These are phyloP conservation scores for Protomyctophum bolini DNA, from an alignment of 2,113 vertebrate genomes.

Conservation along the genomic window DNA sequence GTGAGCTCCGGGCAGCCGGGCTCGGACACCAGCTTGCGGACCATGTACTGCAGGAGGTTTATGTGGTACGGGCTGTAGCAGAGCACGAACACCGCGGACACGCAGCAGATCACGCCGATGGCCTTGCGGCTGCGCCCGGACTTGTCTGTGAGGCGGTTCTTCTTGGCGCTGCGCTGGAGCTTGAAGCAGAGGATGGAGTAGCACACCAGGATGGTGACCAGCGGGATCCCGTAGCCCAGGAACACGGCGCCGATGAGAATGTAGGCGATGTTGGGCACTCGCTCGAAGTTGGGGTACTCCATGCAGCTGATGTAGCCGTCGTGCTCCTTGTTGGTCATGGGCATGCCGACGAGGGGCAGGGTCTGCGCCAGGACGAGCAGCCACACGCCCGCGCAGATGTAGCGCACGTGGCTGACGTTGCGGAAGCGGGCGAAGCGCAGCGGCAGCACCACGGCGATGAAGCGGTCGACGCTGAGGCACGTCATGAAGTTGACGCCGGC, in stretches of 20 bases:
- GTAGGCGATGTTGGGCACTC: slow-evolving; percentile 77
- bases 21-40: slow-evolving; percentile 81
- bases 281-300: slow-evolving; percentile 96
- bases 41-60: slow-evolving; percentile 92
- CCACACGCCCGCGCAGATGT: slow-evolving; percentile 88
- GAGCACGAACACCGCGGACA: slow-evolving; percentile 91
- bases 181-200: slow-evolving; percentile 91
- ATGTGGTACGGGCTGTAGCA: slow-evolving; percentile 95
- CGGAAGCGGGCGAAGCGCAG: slow-evolving; percentile 84
- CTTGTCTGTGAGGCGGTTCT: slow-evolving; percentile 88
- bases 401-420: slow-evolving; percentile 84
- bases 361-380: slow-evolving; percentile 89
- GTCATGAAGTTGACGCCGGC: slow-evolving; percentile 98
- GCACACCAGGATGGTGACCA: slow-evolving; percentile 87
- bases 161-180: slow-evolving; percentile 85
- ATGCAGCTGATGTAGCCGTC: slow-evolving; percentile 85
- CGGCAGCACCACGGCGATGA: slow-evolving; percentile 92
- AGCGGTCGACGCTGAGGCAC: slow-evolving; percentile 92
- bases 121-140: slow-evolving; percentile 92
- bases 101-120: slow-evolving; percentile 91
- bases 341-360: slow-evolving; percentile 84
- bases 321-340: slow-evolving; percentile 77
- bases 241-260: slow-evolving; percentile 89
- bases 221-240: slow-evolving; percentile 86
- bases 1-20: slow-evolving; percentile 79